A percentile compares a stretch with the other conserved stretches of the same genome.
phyloP scores from a whole-genome alignment of 2,797 vertebrate species.

The Arnoldichthys spilopterus region DNA sequence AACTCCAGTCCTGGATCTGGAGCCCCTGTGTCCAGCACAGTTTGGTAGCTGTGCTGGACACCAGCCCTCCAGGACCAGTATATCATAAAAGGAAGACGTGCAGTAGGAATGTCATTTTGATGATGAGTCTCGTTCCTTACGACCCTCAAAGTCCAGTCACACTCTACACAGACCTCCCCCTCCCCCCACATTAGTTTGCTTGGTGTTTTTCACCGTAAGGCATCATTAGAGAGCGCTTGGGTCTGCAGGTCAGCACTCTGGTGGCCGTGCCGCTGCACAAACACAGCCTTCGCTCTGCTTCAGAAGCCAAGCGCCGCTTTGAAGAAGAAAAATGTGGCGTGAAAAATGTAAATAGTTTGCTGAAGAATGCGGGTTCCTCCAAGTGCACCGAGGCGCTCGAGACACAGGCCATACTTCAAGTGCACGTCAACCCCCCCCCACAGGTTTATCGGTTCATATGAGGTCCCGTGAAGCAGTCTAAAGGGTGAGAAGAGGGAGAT shows the following conservation, averaged over 20 bases:
- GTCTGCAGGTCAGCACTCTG: conserved; percentile 48
- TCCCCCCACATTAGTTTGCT: neutral
- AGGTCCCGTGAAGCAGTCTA: conserved; percentile 40
- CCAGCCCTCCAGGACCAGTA: too few species aligned
- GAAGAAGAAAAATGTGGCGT: conserved; percentile 42
- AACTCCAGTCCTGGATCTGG: too few species aligned
- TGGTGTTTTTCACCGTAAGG: conserved; percentile 39
- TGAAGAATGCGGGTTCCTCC: conserved; percentile 23
- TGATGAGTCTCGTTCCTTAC: too few species aligned
- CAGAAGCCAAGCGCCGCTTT: conserved; percentile 30
- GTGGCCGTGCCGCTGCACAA: conserved; percentile 52
- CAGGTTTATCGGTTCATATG: conserved; percentile 4
- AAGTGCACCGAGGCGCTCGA: neutral
- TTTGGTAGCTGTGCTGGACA: too few species aligned
- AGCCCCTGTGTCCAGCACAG: too few species aligned
- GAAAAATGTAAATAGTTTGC: conserved; percentile 32
- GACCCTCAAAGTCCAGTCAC: too few species aligned
- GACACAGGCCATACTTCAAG: conserved; percentile 3
- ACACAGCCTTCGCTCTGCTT: conserved; percentile 31
- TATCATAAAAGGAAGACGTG: too few species aligned
- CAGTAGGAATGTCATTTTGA: too few species aligned
- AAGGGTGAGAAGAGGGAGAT: conserved; percentile 38
- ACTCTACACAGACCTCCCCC: too few species aligned
- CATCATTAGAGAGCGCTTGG: conserved; percentile 56
- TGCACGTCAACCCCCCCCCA: neutral